These are phyloP conservation scores for Mesorhabditis spiculigera DNA, from an alignment of 2,888 invertebrate genomes.

Conservation along the genomic window DNA sequence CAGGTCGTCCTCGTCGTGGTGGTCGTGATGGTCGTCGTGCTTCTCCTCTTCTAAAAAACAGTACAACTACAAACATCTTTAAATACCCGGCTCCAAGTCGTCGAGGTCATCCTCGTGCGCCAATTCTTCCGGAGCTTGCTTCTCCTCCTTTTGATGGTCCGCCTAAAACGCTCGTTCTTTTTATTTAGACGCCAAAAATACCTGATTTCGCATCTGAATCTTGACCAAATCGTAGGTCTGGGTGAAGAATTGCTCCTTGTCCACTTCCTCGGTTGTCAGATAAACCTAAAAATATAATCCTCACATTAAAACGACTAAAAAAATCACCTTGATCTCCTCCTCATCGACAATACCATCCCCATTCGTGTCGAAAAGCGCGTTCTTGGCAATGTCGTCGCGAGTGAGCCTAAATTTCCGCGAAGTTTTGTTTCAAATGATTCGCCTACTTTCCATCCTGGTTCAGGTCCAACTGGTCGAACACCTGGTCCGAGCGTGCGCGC, in stretches of 20 bases:
- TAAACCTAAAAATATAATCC: constrained; percentile 6
- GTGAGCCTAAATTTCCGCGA: constrained; percentile 55
- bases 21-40: constrained; percentile 1
- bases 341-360: constrained; percentile 1
- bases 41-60: constrained; percentile 23
- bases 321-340: background rate
- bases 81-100: constrained; percentile 8
- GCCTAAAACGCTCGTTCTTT: too few species aligned
- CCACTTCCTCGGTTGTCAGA: constrained; percentile 67
- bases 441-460: constrained; percentile 71
- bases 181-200: background rate
- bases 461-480: constrained; percentile 76
- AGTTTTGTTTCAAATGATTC: constrained; percentile 55
- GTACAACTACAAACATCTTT: background rate
- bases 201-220: background rate
- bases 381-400: background rate
- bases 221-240: constrained; percentile 16
- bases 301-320: background rate
- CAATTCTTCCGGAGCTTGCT: constrained; percentile 36
- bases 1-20: constrained; percentile 49
- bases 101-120: constrained; percentile 53
- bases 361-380: background rate
- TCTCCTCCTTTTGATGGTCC: constrained; percentile 18
- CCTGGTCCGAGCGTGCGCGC: constrained; percentile 51
- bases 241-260: constrained; percentile 38